phyloP scores from a whole-genome alignment of 2,797 vertebrate genomes.

The Carapus acus region DNA sequence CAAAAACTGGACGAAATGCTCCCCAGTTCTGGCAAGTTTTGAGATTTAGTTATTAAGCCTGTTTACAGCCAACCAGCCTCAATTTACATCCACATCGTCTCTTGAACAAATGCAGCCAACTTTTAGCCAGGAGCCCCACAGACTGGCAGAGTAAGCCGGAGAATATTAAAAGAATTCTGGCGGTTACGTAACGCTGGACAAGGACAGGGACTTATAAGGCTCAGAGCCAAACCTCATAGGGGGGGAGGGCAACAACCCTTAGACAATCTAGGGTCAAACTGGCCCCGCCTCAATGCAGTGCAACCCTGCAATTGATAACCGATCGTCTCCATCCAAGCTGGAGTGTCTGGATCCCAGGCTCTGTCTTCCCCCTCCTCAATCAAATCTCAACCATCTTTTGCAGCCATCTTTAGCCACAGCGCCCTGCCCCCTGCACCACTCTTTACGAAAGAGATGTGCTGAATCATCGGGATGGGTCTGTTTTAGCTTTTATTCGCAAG shows the following conservation, averaged over 20 bases:
- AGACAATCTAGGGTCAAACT: conserved; percentile 15
- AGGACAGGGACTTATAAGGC: conserved; percentile 13
- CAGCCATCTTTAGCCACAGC: not conserved
- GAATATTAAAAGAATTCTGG: conserved; percentile 37
- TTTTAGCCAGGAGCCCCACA: conserved; percentile 11
- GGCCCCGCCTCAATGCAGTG: not conserved
- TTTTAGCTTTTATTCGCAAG: not conserved
- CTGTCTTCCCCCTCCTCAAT: conserved; percentile 23
- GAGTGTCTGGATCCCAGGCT: too few relatives aligned
- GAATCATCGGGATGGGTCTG: not conserved
- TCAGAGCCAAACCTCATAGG: conserved; percentile 15
- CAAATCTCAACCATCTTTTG: conserved; percentile 31
- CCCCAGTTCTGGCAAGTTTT: too few relatives aligned
- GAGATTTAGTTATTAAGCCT: not conserved
- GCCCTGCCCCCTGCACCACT: not conserved
- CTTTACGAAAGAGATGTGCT: not conserved
- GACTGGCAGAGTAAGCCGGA: conserved; percentile 12
- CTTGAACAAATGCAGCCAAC: conserved; percentile 1
- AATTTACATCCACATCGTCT: conserved; percentile 17
- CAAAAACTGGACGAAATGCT: too few relatives aligned
- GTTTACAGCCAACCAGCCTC: too few relatives aligned
- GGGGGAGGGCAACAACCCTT: conserved; percentile 12
- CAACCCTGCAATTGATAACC: conserved; percentile 23
- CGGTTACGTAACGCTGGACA: conserved; percentile 32
- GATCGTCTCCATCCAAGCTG: too few relatives aligned